Base-by-base conservation (phyloP, 2,888 invertebrate species). In the Drosophila koepferae region DNA sequence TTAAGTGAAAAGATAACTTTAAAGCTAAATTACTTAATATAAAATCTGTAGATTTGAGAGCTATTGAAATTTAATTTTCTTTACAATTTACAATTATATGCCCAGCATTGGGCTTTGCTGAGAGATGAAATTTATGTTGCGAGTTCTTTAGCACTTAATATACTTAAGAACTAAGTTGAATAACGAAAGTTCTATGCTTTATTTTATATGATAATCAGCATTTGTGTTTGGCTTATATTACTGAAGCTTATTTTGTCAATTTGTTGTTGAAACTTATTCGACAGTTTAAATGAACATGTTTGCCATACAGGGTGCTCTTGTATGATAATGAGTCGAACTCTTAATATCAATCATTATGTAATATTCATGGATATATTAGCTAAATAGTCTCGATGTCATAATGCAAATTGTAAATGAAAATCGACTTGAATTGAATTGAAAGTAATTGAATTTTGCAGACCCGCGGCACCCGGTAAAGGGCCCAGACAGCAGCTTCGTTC, bases 401-500 rank as follows among this genome's bases (percentile, higher is more conserved):
- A 72, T 54, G 63, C 40, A 64, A 66, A 73, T 69, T 56, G 56
- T 23, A 71, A 54, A 67, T 56, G 55, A 31, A 12, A 16, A 38
- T 53, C 46, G 34, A 66, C 31, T 54, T 51, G 34, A 64, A 64
- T 59, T 36, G 59, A 71, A 79, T 71, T 63, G 67, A 74, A 63
- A 70, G 43, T 64, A 43, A 31, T 40, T 55, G 41, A 43, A 40
- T 28, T 65, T 49, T 8, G 12, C 60, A 38, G 68, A 38, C 28
- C 53, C 49, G 40, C 49, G 65, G 49, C 75, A 77, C 77, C 80
- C 80, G 63, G 46, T 79, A 70, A 65, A 20, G 23, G 38, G 14
- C 60, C 23, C 63, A 59, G 49, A 59, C 59, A 49, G 10, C 58
- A 49, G 63, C 58, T 44, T 51, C 62, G 77, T 31, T 43, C 48